phyloP scores from a whole-genome alignment of 2,888 invertebrate genomes.

The Campaea margaritaria region DNA sequence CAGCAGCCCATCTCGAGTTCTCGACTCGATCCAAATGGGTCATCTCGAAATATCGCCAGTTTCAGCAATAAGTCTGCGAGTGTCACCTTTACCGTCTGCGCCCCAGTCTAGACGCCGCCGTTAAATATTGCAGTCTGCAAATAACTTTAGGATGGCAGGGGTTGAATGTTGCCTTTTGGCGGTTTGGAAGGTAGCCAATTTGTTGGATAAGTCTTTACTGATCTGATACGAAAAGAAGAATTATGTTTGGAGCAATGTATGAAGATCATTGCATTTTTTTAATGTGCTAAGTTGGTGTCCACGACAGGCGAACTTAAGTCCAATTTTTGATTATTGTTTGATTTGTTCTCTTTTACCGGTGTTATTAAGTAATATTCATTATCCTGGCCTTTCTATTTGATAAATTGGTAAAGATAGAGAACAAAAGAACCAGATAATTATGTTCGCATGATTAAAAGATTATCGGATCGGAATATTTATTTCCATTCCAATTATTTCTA shows the following conservation, averaged over 20 bases:
- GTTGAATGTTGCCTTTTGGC: not conserved
- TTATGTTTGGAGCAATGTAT: not conserved
- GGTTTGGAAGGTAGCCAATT: constrained; percentile 13
- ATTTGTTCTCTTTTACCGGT: too few relatives aligned
- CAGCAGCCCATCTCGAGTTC: constrained; percentile 17
- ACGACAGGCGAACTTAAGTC: too few relatives aligned
- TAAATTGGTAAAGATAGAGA: too few relatives aligned
- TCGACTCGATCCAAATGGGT: constrained; percentile 32
- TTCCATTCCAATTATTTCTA: not conserved
- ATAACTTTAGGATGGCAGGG: constrained; percentile 11
- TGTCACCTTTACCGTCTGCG: constrained; percentile 48
- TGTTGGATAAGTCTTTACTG: not conserved
- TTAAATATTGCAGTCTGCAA: constrained; percentile 36
- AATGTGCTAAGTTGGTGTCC: too few relatives aligned
- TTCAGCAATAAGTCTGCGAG: constrained; percentile 31
- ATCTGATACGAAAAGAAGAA: too few relatives aligned
- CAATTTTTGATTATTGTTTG: too few relatives aligned
- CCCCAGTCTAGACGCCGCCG: constrained; percentile 54
- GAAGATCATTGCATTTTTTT: not conserved
- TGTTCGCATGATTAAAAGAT: too few relatives aligned
- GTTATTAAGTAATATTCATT: too few relatives aligned
- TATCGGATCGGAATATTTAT: not conserved
- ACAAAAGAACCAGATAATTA: too few relatives aligned
- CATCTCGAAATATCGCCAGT: constrained; percentile 36
- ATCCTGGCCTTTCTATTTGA: too few relatives aligned